Conservation (phyloP, 1,140 invertebrate species). For the Magallana ariakensis region DNA sequence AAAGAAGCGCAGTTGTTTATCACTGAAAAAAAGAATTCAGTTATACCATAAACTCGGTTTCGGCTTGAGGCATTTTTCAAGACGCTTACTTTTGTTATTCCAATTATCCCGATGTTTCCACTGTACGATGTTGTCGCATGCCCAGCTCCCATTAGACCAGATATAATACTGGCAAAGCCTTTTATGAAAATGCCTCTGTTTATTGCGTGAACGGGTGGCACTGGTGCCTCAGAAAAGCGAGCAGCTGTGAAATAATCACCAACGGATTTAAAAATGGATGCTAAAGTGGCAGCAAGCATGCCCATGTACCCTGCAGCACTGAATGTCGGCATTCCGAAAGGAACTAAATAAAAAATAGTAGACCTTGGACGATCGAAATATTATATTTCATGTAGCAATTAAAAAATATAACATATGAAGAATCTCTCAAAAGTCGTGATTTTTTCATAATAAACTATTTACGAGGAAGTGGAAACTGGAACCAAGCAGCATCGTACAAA, state of each 20-base stretch:
- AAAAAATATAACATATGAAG: background rate
- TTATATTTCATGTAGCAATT: too few relatives aligned
- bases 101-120: constrained; percentile 89
- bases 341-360: constrained; percentile 42
- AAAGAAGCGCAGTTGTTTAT: background rate
- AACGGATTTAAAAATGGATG: constrained; percentile 84
- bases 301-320: constrained; percentile 88
- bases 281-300: constrained; percentile 81
- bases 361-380: background rate
- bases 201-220: constrained; percentile 88
- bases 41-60: too few relatives aligned
- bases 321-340: constrained; percentile 85
- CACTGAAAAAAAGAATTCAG: too few relatives aligned
- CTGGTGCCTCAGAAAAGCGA: constrained; percentile 87
- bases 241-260: constrained; percentile 94
- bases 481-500: constrained; percentile 88
- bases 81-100: constrained; percentile 81
- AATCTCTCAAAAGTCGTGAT: background rate
- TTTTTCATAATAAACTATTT: constrained; percentile 51
- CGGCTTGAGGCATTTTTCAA: too few relatives aligned
- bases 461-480: constrained; percentile 91
- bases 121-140: constrained; percentile 89
- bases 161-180: constrained; percentile 55
- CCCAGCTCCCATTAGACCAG: constrained; percentile 81
- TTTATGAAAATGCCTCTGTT: constrained; percentile 84